Conservation (phyloP, 2,797 vertebrate species). For the Eulemur rubriventer region DNA sequence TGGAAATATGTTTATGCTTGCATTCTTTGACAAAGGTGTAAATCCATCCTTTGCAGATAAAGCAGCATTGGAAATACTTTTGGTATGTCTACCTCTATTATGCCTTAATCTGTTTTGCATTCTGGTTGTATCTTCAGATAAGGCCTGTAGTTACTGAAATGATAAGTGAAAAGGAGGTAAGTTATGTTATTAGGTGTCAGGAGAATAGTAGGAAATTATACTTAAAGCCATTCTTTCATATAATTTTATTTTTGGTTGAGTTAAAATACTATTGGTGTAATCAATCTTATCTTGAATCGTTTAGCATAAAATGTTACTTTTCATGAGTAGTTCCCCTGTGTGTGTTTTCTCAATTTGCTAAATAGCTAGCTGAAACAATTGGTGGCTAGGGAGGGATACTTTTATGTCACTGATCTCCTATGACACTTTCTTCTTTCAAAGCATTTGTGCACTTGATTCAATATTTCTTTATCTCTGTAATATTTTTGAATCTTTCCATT, state of each 20-base stretch:
- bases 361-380: not conserved
- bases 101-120: constrained; percentile 13
- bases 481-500: not conserved
- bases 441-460: not conserved
- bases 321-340: not conserved
- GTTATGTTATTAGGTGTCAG: not conserved
- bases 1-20: constrained; percentile 5
- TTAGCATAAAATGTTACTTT: constrained; percentile 51
- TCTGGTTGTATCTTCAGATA: constrained; percentile 42
- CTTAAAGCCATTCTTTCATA: not conserved
- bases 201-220: constrained; percentile 7
- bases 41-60: constrained; percentile 19
- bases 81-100: not conserved
- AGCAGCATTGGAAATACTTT: constrained; percentile 16
- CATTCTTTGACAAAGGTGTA: not conserved
- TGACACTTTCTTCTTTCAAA: not conserved
- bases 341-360: constrained; percentile 2
- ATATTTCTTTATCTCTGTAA: not conserved
- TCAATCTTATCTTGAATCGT: constrained; percentile 44
- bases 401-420: not conserved
- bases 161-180: constrained; percentile 39
- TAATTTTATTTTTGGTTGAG: constrained; percentile 56
- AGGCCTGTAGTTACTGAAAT: constrained; percentile 54
- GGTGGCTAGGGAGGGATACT: not conserved
- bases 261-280: constrained; percentile 61